These are phyloP conservation scores for Macroteleia sp. DNA, from an alignment of 2,888 invertebrate genomes.

Conservation along the genomic window DNA sequence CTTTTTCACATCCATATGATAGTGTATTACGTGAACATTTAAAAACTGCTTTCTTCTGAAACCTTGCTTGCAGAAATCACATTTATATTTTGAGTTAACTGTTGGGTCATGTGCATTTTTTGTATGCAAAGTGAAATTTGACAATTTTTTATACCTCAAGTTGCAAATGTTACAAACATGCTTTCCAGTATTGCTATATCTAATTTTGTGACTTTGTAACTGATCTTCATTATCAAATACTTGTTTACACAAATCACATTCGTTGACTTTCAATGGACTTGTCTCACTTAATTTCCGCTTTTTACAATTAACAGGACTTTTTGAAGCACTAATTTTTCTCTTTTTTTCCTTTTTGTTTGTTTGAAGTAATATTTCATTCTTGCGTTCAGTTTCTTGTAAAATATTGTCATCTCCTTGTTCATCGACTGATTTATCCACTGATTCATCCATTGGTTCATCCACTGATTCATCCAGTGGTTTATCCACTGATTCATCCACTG, in stretches of 20 bases:
- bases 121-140: neutral
- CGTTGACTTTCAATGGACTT: neutral
- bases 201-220: neutral
- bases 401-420: too few relatives aligned
- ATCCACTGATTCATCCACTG: too few relatives aligned
- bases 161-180: conserved; percentile 9
- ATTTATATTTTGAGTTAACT: neutral
- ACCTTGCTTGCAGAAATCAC: conserved; percentile 20
- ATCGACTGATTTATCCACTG: too few relatives aligned
- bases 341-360: neutral
- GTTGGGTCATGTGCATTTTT: neutral
- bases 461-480: too few relatives aligned
- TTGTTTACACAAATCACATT: conserved; percentile 7
- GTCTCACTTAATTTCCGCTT: neutral
- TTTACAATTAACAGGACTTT: neutral
- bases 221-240: neutral
- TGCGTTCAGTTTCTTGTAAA: too few relatives aligned
- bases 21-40: conserved; percentile 15
- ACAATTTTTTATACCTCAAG: neutral
- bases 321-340: neutral
- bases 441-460: too few relatives aligned
- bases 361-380: neutral
- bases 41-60: neutral
- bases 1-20: neutral
- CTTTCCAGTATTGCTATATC: conserved; percentile 18